Percentiles rank a stretch among this genome's conserved stretches.
Conservation (phyloP, 2,888 invertebrate genomes). For the Archaeoteleia sp. region DNA sequence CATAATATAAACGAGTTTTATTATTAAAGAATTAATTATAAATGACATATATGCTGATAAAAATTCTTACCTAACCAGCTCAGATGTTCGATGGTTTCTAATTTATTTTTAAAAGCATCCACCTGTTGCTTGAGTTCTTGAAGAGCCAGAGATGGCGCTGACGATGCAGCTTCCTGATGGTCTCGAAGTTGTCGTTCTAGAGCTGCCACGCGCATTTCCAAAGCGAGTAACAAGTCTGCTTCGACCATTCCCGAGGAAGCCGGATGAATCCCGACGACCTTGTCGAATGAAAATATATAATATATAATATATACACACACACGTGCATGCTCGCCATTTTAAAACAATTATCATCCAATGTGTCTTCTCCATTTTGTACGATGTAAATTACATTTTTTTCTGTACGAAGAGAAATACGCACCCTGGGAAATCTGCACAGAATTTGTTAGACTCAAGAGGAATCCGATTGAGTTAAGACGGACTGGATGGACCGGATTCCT, state of each 20-base stretch:
- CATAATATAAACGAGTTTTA: no score
- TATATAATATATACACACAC: constrained; percentile 6
- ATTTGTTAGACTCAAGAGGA: no score
- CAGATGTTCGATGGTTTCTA: constrained; percentile 80
- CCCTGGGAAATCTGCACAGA: no score
- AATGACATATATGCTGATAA: background rate
- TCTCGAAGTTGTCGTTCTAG: constrained; percentile 77
- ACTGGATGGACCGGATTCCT: no score
- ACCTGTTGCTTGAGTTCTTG: constrained; percentile 79
- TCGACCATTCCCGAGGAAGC: constrained; percentile 73
- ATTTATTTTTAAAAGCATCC: constrained; percentile 78
- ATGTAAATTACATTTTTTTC: no score
- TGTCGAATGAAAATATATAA: constrained; percentile 23
- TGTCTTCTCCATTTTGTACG: no score
- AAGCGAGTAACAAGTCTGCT: constrained; percentile 76
- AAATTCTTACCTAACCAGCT: constrained; percentile 79
- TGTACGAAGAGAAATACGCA: no score
- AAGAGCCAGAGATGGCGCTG: constrained; percentile 77
- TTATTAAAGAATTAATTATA: no score
- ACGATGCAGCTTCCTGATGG: constrained; percentile 74
- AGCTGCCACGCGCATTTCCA: constrained; percentile 78
- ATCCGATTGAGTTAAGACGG: no score
- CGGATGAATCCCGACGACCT: constrained; percentile 73
- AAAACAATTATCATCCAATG: no score
- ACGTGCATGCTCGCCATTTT: no score